These are phyloP conservation scores for Pseudorasbora parva DNA, from an alignment of 2,113 vertebrate species.

Conservation along the genomic window DNA sequence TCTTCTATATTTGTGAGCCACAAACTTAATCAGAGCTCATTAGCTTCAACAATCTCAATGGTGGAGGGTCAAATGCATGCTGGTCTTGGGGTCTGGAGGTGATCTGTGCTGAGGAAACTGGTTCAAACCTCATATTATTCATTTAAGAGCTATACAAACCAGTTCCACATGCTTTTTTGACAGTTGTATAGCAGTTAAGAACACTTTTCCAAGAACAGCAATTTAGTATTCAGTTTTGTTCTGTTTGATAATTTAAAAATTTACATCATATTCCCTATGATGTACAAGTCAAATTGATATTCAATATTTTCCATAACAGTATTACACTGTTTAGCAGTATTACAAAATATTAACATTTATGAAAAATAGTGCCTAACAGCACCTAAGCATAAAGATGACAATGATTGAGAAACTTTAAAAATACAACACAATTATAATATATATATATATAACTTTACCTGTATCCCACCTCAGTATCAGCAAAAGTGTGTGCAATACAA, in stretches of 20 bases:
- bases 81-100: background rate
- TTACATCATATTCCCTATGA: background rate
- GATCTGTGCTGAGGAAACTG: conserved; percentile 4
- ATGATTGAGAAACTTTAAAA: too few relatives aligned
- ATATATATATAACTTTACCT: too few relatives aligned
- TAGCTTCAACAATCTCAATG: background rate
- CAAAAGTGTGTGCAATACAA: too few relatives aligned
- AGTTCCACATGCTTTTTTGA: background rate
- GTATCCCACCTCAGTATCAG: too few relatives aligned
- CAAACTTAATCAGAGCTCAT: background rate
- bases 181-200: background rate
- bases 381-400: too few relatives aligned
- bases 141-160: background rate
- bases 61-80: background rate
- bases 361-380: too few relatives aligned
- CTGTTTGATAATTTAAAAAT: background rate
- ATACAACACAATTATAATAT: too few relatives aligned
- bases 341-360: too few relatives aligned
- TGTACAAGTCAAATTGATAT: background rate
- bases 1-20: background rate
- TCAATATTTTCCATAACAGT: background rate
- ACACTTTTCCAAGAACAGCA: too few relatives aligned
- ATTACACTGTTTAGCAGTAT: background rate
- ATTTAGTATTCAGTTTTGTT: background rate
- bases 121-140: background rate